Percentiles rank a stretch among this genome's conserved stretches.
Evolutionary conservation across 2,113 vertebrate genomes (phyloP).

Genomic region (Pelecanoides urinatrix): DNA sequence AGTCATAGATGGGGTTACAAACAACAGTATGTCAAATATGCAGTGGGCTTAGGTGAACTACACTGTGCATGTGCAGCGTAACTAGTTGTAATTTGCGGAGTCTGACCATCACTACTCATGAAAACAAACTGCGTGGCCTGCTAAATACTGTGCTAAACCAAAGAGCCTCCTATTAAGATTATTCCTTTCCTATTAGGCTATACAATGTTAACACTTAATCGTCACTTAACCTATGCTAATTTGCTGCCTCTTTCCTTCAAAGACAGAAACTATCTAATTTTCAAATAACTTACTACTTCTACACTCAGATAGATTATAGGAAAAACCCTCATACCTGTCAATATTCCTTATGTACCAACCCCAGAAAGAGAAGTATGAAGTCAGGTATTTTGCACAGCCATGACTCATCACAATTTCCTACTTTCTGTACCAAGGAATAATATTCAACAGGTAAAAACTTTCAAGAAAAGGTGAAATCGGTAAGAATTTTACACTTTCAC

Average conservation of each 20-base stretch:
- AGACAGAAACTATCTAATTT: not conserved
- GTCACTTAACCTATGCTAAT: not conserved
- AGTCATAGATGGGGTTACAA: not conserved
- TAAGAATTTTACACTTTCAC: not conserved
- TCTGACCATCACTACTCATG: not conserved
- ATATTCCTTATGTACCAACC: not conserved
- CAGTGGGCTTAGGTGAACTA: not conserved
- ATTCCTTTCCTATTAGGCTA: not conserved
- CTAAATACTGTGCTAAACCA: not conserved
- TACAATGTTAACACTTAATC: not conserved
- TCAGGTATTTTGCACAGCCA: not conserved
- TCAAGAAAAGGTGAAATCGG: not conserved
- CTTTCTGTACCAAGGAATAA: not conserved
- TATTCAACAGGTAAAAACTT: not conserved
- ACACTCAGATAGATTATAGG: not conserved
- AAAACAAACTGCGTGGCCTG: not conserved
- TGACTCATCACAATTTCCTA: not conserved
- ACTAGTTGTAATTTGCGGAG: not conserved
- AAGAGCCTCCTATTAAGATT: not conserved
- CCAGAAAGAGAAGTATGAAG: not conserved
- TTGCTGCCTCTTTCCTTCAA: not conserved
- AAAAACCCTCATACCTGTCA: not conserved
- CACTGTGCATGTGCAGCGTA: fast-evolving
- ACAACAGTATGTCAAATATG: not conserved
- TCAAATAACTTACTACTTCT: not conserved